Evolutionary conservation across 1,140 invertebrate species (phyloP).

Genomic region (Drosophila pruinosa): DNA sequence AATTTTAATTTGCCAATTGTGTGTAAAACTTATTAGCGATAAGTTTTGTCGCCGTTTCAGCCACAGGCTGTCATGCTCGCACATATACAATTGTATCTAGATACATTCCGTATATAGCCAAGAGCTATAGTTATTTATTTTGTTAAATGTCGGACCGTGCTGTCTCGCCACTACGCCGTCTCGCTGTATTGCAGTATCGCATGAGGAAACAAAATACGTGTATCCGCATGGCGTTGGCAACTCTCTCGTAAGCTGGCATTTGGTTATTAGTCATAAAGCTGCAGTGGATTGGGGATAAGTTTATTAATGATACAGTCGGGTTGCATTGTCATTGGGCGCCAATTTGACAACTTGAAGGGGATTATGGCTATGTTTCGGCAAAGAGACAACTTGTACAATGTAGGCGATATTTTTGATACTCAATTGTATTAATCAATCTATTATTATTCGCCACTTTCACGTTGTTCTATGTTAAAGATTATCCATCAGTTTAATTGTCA

Average conservation of each 20-base stretch:
- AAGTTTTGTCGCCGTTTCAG: conserved; percentile 56
- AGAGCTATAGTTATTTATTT: conserved; percentile 44
- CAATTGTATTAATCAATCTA: neutral
- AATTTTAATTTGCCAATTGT: conserved; percentile 78
- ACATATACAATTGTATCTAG: conserved; percentile 20
- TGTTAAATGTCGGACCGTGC: conserved; percentile 26
- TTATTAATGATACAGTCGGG: conserved; percentile 58
- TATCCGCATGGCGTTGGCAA: conserved; percentile 26
- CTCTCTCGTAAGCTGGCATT: conserved; percentile 52
- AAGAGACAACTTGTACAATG: neutral
- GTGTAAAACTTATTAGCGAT: conserved; percentile 76
- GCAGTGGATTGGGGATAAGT: conserved; percentile 56
- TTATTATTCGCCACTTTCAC: too few relatives aligned
- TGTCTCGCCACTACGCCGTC: too few relatives aligned
- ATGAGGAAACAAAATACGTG: conserved; percentile 56
- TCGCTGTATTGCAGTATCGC: conserved; percentile 36
- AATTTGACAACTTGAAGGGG: conserved; percentile 21
- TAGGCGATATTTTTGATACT: neutral
- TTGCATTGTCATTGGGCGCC: conserved; percentile 6
- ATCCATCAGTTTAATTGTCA: too few relatives aligned
- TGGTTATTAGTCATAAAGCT: conserved; percentile 73
- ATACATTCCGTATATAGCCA: conserved; percentile 17
- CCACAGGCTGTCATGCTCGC: conserved; percentile 13
- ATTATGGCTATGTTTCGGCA: neutral
- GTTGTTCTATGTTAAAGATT: too few relatives aligned